These are phyloP conservation scores for Grantiella picta DNA, from an alignment of 2,113 vertebrate species.

Conservation along the genomic window DNA sequence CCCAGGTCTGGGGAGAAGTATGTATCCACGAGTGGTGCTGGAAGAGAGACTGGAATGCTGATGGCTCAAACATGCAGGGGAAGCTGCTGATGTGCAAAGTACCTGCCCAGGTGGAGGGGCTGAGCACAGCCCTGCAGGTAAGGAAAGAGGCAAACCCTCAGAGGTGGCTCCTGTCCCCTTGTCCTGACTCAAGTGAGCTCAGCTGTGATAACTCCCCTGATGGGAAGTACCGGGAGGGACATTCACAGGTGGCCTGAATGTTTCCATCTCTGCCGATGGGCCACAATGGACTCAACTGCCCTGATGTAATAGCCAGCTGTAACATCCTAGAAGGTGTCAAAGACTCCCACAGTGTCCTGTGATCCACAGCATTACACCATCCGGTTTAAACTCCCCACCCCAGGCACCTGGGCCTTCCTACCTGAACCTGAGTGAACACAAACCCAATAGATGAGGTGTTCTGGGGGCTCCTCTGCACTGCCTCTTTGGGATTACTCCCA, in stretches of 20 bases:
- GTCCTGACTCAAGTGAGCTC: accelerated
- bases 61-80: not conserved
- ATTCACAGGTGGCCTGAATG: not conserved
- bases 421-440: not conserved
- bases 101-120: not conserved
- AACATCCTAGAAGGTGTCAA: not conserved
- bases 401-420: not conserved
- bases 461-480: not conserved
- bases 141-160: not conserved
- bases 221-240: accelerated
- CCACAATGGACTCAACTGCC: not conserved
- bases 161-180: not conserved
- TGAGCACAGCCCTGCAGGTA: not conserved
- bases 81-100: not conserved
- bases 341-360: accelerated
- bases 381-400: accelerated
- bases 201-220: not conserved
- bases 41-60: not conserved
- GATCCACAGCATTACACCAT: not conserved
- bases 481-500: not conserved
- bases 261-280: not conserved
- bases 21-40: not conserved
- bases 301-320: not conserved
- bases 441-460: accelerated
- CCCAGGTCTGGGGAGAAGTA: not conserved